Base-by-base conservation (phyloP, 2,888 invertebrate species). In the Noctua fimbriata region DNA sequence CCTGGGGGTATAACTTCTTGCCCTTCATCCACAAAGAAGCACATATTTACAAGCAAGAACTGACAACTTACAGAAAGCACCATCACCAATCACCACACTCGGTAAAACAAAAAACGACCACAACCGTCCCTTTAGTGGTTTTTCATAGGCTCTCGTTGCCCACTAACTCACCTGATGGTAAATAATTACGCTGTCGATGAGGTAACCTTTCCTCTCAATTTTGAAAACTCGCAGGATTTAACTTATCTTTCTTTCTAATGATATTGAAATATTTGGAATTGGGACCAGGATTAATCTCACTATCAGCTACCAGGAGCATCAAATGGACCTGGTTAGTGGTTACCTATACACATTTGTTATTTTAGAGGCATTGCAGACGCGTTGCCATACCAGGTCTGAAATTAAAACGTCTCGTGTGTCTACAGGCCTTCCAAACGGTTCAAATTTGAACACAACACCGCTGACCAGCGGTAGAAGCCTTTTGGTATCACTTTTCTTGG, bases 21-120 rank as follows among this genome's bases (percentile, higher is more conserved):
- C 18, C 28, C 4, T 41, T 65, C 5, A 55, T n/a, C n/a, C 1
- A 14, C 21, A 80, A 58, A 49, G 1, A 41, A 74, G 65, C 65
- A 36, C 18, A 49, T 32, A 58, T 67, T 66, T 41, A 67, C 66
- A 82, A 67, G 36, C 18, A 14, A n/a, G 49, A 28, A 52, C 14
- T 72, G 32, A 41, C 58, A 41, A 36, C 81, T 32, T 58, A 74
- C 32, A 80, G 1, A 60, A 80, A 69, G 60, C 82, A 66, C 76
- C 49, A 44, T 28, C 58, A 67, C 80, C 80, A 67, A 1, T 14
- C 32, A 58, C 41, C 52, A 76, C 16, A 44, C 47, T 52, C 9
- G 28, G n/a, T 81, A 73, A 69, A 60, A n/a, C 14, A 36, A 66
- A 58, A 44, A 44, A 60, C 12, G 1, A 28, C 18, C 69, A 67